Evolutionary conservation across 92 coral and sea anemone genomes (phyloP).

Genomic region (Zoanthus sociatus): DNA sequence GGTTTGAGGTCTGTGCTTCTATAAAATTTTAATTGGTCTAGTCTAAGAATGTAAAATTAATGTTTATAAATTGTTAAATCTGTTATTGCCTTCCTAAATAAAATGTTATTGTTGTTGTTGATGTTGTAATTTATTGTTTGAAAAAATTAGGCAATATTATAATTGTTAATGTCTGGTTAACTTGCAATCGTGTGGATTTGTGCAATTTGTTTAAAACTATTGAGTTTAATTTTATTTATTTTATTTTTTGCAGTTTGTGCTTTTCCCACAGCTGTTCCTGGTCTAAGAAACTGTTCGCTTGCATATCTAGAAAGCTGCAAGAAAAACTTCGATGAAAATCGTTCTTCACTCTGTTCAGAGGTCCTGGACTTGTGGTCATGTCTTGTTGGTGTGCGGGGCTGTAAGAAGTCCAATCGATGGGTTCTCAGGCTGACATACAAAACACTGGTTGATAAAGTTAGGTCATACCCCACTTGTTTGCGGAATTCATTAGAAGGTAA

Average conservation of each 20-base stretch:
- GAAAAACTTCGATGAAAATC: constrained; percentile 36
- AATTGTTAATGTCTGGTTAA: no score
- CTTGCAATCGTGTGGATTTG: no score
- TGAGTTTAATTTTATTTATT: no score
- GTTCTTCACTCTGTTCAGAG: constrained; percentile 16
- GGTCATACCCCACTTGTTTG: constrained; percentile 24
- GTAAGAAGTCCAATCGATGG: constrained; percentile 10
- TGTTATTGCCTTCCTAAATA: no score
- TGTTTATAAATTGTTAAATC: no score
- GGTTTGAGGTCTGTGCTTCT: no score
- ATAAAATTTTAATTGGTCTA: no score
- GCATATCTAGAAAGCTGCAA: constrained; percentile 30
- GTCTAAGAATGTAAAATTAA: no score
- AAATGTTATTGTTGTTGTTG: no score
- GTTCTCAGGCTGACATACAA: constrained; percentile 16
- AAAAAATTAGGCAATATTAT: no score
- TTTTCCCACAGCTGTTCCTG: not conserved
- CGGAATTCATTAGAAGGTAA: constrained; percentile 12
- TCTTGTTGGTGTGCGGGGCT: constrained; percentile 11
- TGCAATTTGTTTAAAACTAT: no score
- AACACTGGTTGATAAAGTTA: constrained; percentile 12
- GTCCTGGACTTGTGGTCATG: constrained; percentile 35
- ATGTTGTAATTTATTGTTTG: no score
- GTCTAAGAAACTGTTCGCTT: constrained; percentile 20
- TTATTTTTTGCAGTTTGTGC: not conserved